Base-by-base conservation (phyloP, 2,113 vertebrate genomes). In the Muntiacus muntjak region DNA sequence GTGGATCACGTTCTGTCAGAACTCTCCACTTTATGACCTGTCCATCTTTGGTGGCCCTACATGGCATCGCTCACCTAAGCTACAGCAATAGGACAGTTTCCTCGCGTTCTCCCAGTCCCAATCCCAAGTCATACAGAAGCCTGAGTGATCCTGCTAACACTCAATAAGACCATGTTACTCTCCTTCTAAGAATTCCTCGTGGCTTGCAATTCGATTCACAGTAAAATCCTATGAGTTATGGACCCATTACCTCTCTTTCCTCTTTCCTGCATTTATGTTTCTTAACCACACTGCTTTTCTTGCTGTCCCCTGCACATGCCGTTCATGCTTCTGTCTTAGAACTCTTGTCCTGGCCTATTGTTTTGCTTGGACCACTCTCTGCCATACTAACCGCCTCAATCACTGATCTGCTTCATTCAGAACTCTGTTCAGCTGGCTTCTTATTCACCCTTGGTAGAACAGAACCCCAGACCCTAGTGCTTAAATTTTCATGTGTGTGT, bases 71-170 rank as follows among this genome's bases (percentile, higher is more conserved):
- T 43, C 7, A 16, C 11, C 33, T 47, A 52, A 10, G 14, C 5
- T 21, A 45, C 50, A 1, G 21, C 13, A n/a, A 8, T 17, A 52
- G 25, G 7, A 76, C 30, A 36, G 8, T 21, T 82, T 89, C 21
- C 26, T 92, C 23, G 10, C 43, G 47, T 67, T 40, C 7, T n/a
- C 19, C 15, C 54, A 47, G 33, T 5, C 76, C 8, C 12, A 81
- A 16, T 7, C 3, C 23, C 0, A 33, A 36, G 2, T 86, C 21
- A 26, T 7, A 36, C 2, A n/a, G 11, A 7, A 71, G 28, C 47
- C 71, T 36, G 8, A 85, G 15, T 9, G 26, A 79, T 81, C 14
- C 64, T 96, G 33, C 30, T 84, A 89, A 83, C 13, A 52, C 9
- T 52, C 40, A 47, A 17, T 8, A 60, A 83, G 33, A 87, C 33